Base-by-base conservation (phyloP, 2,113 vertebrate genomes). In the Myxocyprinus asiaticus region DNA sequence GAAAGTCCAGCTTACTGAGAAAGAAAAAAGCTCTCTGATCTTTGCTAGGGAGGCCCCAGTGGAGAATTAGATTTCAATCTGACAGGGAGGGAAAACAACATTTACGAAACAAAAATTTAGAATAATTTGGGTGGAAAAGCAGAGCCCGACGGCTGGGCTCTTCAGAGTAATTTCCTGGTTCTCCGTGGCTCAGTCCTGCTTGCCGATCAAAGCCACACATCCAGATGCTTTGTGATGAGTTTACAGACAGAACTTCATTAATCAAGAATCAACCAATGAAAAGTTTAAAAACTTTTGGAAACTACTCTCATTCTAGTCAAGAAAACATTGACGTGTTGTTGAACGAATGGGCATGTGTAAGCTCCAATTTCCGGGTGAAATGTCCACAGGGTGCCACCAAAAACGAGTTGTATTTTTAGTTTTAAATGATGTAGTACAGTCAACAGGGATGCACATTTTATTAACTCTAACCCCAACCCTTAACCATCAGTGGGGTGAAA, bases 41-140 rank as follows among this genome's bases (percentile, higher is more conserved):
- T 83, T 48, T n/a, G 10, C 58, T 66, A 45, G 59, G 66, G 58
- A 33, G 53, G 53, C 43, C 82, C 78, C 67, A 15, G 72, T 12
- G 72, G 80, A 76, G 80, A 70, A 76, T 76, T 76, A 70, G 66
- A 81, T 76, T 77, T 80, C 77, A 59, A 80, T 83, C 82, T 70
- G 78, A 76, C 78, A 80, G 44, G 71, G 47, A 83, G 66, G 82
- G 45, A 83, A 83, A 80, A 76, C 65, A 79, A 75, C 63, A 42
- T 78, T 78, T 71, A 73, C 15, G 71, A 82, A 76, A 75, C 15
- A 77, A 82, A 76, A 75, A 61, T 58, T 76, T 68, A 14, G 72
- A 83, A 80, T 70, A 55, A 66, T 77, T 67, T 44, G 66, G 72
- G 51, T 47, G 73, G 82, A 51, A 80, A 47, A 77, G 69, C 72